Percentiles rank a stretch among this genome's conserved stretches.
Evolutionary conservation across 2,797 vertebrate species (phyloP).

Genomic region (Thamnophis elegans): DNA sequence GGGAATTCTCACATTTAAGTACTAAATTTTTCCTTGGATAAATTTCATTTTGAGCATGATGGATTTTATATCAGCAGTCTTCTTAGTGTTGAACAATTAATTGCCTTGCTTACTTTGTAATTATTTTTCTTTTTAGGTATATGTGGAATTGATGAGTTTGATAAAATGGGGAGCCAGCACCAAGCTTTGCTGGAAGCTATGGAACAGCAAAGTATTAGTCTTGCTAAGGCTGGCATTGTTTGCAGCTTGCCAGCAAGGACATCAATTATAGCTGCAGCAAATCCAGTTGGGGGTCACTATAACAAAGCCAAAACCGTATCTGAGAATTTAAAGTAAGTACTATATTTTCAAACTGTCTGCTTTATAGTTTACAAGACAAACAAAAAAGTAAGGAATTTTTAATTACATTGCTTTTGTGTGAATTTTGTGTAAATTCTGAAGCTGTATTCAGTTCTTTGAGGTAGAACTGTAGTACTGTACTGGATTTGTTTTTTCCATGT

Average conservation of each 20-base stretch:
- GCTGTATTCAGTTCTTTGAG: not conserved
- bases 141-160: constrained; percentile 98
- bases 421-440: not conserved
- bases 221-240: constrained; percentile 96
- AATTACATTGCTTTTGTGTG: not conserved
- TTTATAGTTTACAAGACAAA: not conserved
- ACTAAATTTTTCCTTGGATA: not conserved
- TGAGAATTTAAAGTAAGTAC: constrained; percentile 93
- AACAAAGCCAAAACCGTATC: constrained; percentile 96
- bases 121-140: constrained; percentile 72
- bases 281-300: constrained; percentile 94
- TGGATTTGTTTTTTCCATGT: constrained; percentile 35
- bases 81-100: not conserved
- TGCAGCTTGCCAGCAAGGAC: constrained; percentile 93
- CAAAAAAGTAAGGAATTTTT: not conserved
- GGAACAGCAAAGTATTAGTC: constrained; percentile 97
- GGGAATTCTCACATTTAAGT: not conserved
- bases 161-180: constrained; percentile 95
- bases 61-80: not conserved
- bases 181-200: constrained; percentile 96
- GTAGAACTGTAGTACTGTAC: not conserved
- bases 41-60: not conserved
- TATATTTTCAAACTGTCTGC: constrained; percentile 50
- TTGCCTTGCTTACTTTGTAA: not conserved
- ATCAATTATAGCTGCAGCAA: constrained; percentile 92